Conservation (phyloP, 53 echinoderm and acorn worm species). For the Glandiceps talaboti region DNA sequence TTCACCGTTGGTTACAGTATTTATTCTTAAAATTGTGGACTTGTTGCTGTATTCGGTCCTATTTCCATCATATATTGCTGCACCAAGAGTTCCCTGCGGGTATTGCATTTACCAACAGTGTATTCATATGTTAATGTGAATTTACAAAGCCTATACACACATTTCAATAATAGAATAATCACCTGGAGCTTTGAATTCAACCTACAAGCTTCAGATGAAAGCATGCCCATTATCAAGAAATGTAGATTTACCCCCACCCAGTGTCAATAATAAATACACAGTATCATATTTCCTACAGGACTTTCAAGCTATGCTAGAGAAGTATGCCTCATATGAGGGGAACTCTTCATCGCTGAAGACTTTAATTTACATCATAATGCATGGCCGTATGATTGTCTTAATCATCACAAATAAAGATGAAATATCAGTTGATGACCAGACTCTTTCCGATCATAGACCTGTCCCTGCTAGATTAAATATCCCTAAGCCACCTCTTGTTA, state of each 20-base stretch:
- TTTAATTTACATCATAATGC: background rate
- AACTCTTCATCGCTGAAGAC: background rate
- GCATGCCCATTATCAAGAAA: no score
- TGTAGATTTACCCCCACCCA: background rate
- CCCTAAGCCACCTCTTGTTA: conserved; percentile 22
- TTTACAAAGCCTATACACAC: no score
- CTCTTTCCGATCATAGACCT: conserved; percentile 33
- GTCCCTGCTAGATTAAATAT: conserved; percentile 25
- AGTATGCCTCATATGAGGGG: background rate
- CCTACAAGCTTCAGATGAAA: no score
- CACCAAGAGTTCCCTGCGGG: no score
- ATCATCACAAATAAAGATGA: background rate
- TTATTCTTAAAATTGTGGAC: no score
- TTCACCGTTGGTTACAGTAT: no score
- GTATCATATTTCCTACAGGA: background rate
- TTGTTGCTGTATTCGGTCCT: no score
- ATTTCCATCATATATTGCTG: no score
- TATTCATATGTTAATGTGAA: no score
- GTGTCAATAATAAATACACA: background rate
- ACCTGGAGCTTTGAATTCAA: no score
- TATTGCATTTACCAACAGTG: no score
- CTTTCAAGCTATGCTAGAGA: background rate
- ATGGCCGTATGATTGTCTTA: background rate
- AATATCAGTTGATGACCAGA: conserved; percentile 2
- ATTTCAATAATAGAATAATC: no score